These are phyloP conservation scores for Dromas ardeola DNA, from an alignment of 2,113 vertebrate genomes.

Conservation along the genomic window DNA sequence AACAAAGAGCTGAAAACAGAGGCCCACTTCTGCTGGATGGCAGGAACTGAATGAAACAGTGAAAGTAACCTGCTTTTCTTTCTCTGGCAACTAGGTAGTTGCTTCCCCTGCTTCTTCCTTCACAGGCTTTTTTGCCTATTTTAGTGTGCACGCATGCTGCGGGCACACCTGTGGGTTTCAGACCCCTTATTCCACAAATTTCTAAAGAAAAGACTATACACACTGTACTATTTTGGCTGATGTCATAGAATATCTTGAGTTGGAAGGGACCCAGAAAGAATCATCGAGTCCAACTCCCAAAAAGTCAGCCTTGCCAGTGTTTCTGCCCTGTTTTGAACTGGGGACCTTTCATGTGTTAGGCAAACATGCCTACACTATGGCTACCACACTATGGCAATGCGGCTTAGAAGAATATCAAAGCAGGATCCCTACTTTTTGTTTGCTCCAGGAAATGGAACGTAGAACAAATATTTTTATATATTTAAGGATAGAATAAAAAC, in stretches of 20 bases:
- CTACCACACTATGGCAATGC: not conserved
- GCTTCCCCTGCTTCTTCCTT: not conserved
- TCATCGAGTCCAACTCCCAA: rapidly evolving
- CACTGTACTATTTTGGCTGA: not conserved
- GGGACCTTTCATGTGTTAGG: not conserved
- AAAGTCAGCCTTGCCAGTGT: not conserved
- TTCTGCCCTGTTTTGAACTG: not conserved
- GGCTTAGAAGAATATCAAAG: rapidly evolving
- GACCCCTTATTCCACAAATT: rapidly evolving
- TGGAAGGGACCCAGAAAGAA: not conserved
- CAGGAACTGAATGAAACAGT: not conserved
- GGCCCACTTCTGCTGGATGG: not conserved
- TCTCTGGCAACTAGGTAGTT: not conserved
- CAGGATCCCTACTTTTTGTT: not conserved
- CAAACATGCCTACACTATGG: not conserved
- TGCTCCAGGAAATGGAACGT: rapidly evolving
- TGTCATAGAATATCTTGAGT: rapidly evolving
- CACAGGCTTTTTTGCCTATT: not conserved
- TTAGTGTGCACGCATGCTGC: rapidly evolving
- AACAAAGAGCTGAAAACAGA: not conserved
- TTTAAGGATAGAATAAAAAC: not conserved
- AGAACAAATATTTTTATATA: rapidly evolving
- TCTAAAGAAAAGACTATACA: not conserved
- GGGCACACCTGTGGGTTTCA: not conserved
- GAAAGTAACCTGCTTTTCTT: not conserved